These are phyloP conservation scores for Tholera decimalis DNA, from an alignment of 2,888 invertebrate species.

Conservation along the genomic window DNA sequence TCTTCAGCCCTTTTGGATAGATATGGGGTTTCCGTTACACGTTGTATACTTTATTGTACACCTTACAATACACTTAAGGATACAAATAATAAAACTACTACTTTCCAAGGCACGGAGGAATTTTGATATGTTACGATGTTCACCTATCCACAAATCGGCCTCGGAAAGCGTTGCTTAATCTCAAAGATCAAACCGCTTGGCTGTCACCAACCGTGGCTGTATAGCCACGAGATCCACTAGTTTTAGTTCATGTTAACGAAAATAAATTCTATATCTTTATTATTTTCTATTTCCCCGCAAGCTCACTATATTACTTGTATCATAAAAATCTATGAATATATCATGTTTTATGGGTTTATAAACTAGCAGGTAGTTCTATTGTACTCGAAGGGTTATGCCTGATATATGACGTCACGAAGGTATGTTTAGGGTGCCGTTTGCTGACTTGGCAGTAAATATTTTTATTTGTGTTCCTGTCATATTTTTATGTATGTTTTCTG, in stretches of 20 bases:
- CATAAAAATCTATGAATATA: constrained; percentile 68
- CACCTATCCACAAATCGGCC: too few relatives aligned
- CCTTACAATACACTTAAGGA: too few relatives aligned
- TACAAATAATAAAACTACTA: too few relatives aligned
- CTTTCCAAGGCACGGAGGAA: too few relatives aligned
- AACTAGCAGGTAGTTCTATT: constrained; percentile 66
- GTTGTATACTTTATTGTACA: too few relatives aligned
- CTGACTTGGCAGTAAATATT: constrained; percentile 60
- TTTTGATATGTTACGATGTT: too few relatives aligned
- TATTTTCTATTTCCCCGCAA: constrained; percentile 2
- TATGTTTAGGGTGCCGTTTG: constrained; percentile 64
- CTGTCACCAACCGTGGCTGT: too few relatives aligned
- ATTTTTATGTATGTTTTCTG: constrained; percentile 39
- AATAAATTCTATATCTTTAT: not conserved
- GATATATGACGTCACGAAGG: constrained; percentile 71
- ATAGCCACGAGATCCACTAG: too few relatives aligned
- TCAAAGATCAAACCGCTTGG: too few relatives aligned
- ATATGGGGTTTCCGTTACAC: too few relatives aligned
- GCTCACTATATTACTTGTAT: constrained; percentile 50
- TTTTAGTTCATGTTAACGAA: not conserved
- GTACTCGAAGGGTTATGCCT: constrained; percentile 68
- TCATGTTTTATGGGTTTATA: constrained; percentile 70
- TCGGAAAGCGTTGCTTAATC: too few relatives aligned
- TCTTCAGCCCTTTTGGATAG: too few relatives aligned
- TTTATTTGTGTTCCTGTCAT: constrained; percentile 52